Percentiles rank a stretch among this genome's conserved stretches.
Evolutionary conservation across 1,140 invertebrate genomes (phyloP).

Genomic region (Hetaerina americana): DNA sequence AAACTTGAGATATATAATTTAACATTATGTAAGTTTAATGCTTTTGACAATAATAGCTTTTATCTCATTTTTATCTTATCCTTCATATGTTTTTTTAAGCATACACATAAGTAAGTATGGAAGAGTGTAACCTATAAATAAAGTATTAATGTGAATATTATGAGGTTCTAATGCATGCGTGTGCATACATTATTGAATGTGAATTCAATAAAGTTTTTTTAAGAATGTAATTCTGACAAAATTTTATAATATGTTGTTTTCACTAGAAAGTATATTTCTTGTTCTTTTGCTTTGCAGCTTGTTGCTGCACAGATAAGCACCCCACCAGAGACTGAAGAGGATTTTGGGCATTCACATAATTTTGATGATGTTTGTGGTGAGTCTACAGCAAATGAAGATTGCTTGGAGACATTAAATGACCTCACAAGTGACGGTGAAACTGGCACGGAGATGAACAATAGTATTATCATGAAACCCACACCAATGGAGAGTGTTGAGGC

Average conservation of each 20-base stretch:
- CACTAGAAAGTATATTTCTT: too few species aligned
- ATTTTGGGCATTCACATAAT: background rate
- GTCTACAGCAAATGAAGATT: background rate
- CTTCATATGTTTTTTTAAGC: too few species aligned
- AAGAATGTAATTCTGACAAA: too few species aligned
- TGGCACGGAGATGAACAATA: background rate
- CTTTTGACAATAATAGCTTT: too few species aligned
- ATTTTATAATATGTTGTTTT: too few species aligned
- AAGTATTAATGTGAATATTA: background rate
- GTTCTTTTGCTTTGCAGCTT: background rate
- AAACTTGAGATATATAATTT: too few species aligned
- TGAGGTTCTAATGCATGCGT: background rate
- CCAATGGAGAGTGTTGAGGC: too few species aligned
- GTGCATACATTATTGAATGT: background rate
- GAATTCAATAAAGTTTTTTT: background rate
- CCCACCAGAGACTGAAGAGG: constrained; percentile 10
- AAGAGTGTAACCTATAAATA: too few species aligned
- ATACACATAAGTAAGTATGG: too few species aligned
- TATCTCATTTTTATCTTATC: too few species aligned
- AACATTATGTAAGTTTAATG: too few species aligned
- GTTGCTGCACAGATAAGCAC: constrained; percentile 21
- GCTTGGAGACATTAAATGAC: background rate
- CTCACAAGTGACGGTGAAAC: background rate
- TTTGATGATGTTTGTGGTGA: background rate
- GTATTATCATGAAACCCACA: too few species aligned